These are phyloP conservation scores for Thunnus maccoyii DNA, from an alignment of 2,113 vertebrate species.

Conservation along the genomic window DNA sequence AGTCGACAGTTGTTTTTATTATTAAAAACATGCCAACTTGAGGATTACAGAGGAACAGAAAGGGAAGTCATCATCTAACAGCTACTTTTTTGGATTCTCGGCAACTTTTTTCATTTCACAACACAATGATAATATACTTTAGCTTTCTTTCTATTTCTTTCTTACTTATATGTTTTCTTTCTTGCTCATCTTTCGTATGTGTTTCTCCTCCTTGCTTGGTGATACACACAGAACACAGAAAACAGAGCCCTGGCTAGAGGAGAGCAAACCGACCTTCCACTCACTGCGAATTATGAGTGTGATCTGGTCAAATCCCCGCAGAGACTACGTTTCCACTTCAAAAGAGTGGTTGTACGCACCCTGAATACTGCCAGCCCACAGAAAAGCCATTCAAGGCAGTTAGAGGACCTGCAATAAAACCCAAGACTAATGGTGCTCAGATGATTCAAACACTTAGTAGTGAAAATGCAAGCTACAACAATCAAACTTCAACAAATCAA, in stretches of 20 bases:
- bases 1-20: conserved; percentile 50
- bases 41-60: conserved; percentile 28
- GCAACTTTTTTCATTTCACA: conserved; percentile 32
- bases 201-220: neutral
- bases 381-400: conserved; percentile 63
- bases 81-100: conserved; percentile 13
- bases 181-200: neutral
- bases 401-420: conserved; percentile 59
- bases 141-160: neutral
- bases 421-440: conserved; percentile 51
- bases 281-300: conserved; percentile 72
- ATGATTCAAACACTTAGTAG: conserved; percentile 32
- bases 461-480: conserved; percentile 24
- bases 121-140: neutral
- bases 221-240: conserved; percentile 3
- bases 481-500: conserved; percentile 1
- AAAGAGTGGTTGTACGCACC: conserved; percentile 73
- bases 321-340: conserved; percentile 79
- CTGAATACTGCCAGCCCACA: conserved; percentile 71
- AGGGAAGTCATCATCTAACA: conserved; percentile 13
- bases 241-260: conserved; percentile 41
- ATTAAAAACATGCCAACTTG: conserved; percentile 43
- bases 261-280: conserved; percentile 73
- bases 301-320: conserved; percentile 78
- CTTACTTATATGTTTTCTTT: neutral